phyloP scores from a whole-genome alignment of 2,113 vertebrate genomes.

The Aythya baeri region DNA sequence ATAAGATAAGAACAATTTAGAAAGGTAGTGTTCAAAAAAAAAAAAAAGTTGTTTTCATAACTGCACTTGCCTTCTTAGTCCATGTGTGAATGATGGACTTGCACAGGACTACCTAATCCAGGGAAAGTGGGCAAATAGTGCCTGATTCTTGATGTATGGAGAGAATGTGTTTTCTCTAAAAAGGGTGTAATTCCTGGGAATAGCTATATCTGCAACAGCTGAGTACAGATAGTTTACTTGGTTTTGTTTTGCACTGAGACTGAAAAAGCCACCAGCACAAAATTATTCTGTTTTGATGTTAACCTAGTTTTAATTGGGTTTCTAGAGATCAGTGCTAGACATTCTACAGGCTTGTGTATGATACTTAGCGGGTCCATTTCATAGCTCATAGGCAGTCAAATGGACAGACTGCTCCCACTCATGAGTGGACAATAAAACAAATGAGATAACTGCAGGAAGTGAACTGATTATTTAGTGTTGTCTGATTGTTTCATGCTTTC shows the following conservation, averaged over 20 bases:
- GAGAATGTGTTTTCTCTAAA: background rate
- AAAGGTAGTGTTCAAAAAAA: background rate
- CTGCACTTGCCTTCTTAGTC: background rate
- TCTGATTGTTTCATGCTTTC: background rate
- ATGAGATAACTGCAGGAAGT: background rate
- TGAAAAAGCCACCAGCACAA: background rate
- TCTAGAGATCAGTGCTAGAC: background rate
- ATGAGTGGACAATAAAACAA: background rate
- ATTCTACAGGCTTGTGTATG: background rate
- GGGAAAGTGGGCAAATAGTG: background rate
- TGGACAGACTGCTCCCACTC: background rate
- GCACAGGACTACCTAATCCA: background rate
- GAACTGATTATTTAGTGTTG: background rate
- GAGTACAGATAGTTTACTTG: background rate
- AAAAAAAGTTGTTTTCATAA: background rate
- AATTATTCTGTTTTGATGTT: background rate
- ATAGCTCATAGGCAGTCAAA: background rate
- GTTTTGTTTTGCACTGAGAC: background rate
- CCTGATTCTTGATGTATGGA: background rate
- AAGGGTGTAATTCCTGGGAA: background rate
- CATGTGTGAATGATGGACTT: background rate
- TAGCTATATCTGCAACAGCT: background rate
- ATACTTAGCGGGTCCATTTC: background rate
- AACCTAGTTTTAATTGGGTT: background rate
- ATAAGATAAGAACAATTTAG: background rate